Percentiles rank a stretch among this genome's conserved stretches.
phyloP scores from a whole-genome alignment of 2,113 vertebrate genomes.

The Butastur rufipennis region DNA sequence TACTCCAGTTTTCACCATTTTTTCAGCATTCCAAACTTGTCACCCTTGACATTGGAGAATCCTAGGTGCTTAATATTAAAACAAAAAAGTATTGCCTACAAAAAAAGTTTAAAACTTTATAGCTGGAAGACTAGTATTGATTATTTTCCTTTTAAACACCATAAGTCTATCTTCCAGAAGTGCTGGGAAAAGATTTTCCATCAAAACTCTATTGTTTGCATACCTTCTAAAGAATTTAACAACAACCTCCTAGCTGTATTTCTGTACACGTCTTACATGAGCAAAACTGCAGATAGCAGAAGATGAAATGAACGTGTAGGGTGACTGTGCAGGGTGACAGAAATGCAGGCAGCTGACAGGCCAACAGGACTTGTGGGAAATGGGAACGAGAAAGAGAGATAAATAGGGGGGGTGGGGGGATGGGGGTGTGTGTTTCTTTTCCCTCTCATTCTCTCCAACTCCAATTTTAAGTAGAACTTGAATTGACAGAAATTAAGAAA shows the following conservation, averaged over 20 bases:
- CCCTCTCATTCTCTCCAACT: neutral
- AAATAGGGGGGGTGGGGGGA: no score
- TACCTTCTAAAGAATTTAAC: neutral
- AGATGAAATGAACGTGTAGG: neutral
- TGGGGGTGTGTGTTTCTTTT: neutral
- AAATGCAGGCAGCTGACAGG: neutral
- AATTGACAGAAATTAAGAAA: neutral
- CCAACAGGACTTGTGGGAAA: neutral
- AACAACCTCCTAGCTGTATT: neutral
- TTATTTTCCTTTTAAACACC: neutral
- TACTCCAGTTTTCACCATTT: neutral
- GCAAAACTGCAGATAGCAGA: neutral
- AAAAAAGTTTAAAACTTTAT: neutral
- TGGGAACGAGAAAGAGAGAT: neutral
- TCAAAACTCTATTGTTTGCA: neutral
- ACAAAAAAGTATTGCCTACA: neutral
- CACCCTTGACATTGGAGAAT: neutral
- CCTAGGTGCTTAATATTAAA: neutral
- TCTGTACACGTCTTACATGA: fast-evolving
- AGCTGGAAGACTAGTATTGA: neutral
- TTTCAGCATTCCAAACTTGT: neutral
- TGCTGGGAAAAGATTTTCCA: neutral
- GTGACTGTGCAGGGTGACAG: neutral
- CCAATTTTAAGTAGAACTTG: neutral
- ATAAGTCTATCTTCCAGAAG: neutral